phyloP scores from a whole-genome alignment of 2,113 vertebrate genomes.

The Agapornis roseicollis region DNA sequence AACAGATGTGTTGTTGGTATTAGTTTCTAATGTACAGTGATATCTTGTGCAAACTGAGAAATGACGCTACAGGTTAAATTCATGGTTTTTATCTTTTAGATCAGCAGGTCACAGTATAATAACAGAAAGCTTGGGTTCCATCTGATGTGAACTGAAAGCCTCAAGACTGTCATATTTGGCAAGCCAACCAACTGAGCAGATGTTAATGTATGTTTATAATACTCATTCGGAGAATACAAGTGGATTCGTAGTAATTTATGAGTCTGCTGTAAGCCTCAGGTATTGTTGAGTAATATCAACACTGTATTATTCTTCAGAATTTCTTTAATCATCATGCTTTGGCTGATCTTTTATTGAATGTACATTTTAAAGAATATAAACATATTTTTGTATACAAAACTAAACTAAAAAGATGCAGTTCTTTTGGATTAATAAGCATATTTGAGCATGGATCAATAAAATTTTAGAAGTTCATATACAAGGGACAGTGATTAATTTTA shows the following conservation, averaged over 20 bases:
- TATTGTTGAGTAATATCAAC: neutral
- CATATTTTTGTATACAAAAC: neutral
- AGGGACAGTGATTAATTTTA: neutral
- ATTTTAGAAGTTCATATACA: neutral
- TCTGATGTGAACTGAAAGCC: neutral
- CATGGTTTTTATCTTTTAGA: constrained; percentile 16
- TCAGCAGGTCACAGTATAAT: neutral
- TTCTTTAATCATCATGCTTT: neutral
- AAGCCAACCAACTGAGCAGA: neutral
- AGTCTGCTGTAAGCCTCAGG: neutral
- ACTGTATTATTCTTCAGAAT: neutral
- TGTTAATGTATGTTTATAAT: neutral
- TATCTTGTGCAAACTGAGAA: neutral
- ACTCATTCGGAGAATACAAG: neutral
- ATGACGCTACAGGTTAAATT: neutral
- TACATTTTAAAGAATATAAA: neutral
- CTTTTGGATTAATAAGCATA: neutral
- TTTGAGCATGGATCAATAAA: neutral
- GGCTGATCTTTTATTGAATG: neutral
- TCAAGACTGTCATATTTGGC: neutral
- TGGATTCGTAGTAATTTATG: neutral
- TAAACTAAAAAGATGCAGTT: neutral
- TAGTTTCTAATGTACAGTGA: neutral
- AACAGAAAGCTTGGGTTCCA: neutral
- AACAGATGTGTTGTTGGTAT: neutral